A percentile compares a stretch with the other conserved stretches of the same genome.
Evolutionary conservation across 2,797 vertebrate genomes (phyloP).

Genomic region (Petrocephalus sullivani): DNA sequence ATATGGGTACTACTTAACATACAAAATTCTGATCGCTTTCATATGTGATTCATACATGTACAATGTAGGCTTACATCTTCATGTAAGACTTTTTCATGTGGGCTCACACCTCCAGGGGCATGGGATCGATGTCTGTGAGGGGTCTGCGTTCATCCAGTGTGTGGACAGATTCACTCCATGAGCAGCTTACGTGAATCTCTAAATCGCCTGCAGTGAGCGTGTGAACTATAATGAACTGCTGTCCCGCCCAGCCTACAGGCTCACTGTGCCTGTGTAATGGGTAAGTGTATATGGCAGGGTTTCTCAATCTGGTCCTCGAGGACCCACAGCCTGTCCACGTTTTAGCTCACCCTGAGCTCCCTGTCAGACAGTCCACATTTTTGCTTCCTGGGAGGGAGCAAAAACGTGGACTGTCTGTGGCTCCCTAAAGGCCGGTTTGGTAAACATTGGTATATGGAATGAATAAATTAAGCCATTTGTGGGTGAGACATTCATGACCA

Average conservation of each 20-base stretch:
- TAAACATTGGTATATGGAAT: not conserved
- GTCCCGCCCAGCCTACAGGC: not conserved
- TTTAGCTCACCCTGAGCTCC: too few relatives aligned
- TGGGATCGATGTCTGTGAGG: not conserved
- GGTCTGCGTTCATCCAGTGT: not conserved
- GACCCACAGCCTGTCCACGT: too few relatives aligned
- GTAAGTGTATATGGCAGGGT: not conserved
- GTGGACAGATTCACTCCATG: not conserved
- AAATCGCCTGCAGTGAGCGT: not conserved
- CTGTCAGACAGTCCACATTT: too few relatives aligned
- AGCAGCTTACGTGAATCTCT: not conserved
- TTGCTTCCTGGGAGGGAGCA: too few relatives aligned
- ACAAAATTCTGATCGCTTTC: not conserved
- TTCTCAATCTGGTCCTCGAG: too few relatives aligned
- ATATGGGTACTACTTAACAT: not conserved
- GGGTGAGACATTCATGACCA: not conserved
- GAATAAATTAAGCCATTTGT: not conserved
- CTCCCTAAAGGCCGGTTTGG: too few relatives aligned
- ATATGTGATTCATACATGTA: not conserved
- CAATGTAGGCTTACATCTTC: not conserved
- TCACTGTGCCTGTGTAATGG: not conserved
- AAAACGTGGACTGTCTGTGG: too few relatives aligned
- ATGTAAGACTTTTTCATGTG: not conserved
- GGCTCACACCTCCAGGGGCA: not conserved
- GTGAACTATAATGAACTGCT: not conserved